Conservation (phyloP, 2,888 invertebrate species). For the Atrina japonica region DNA sequence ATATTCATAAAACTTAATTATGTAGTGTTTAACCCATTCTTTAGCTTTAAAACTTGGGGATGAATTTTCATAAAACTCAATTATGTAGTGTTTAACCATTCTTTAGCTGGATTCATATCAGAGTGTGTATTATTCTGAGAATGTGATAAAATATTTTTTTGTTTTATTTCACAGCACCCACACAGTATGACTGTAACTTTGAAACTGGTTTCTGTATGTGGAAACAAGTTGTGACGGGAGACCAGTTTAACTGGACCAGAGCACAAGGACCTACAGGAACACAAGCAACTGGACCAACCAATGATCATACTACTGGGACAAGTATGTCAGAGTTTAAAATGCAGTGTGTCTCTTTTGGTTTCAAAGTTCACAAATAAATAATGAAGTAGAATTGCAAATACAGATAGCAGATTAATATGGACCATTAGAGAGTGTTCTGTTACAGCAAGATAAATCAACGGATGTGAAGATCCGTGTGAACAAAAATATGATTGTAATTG, state of each 20-base stretch:
- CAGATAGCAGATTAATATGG: background rate
- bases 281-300: slow-evolving; percentile 66
- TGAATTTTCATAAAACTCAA: too few species aligned
- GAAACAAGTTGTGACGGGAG: slow-evolving; percentile 59
- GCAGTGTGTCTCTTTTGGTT: background rate
- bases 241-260: slow-evolving; percentile 72
- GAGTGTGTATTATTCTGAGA: too few species aligned
- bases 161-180: slow-evolving; percentile 52
- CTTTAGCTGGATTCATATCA: too few species aligned
- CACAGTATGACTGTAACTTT: slow-evolving; percentile 72
- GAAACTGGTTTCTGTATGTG: slow-evolving; percentile 71
- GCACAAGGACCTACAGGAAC: slow-evolving; percentile 71
- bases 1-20: too few species aligned
- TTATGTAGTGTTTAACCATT: too few species aligned
- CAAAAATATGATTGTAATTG: too few species aligned
- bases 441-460: too few species aligned
- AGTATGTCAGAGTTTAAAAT: slow-evolving; percentile 57
- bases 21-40: too few species aligned
- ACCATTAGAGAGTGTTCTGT: too few species aligned
- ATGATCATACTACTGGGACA: slow-evolving; percentile 73
- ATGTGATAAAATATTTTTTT: background rate
- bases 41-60: too few species aligned
- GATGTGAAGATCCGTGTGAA: too few species aligned
- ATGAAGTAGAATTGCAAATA: background rate
- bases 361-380: background rate